Evolutionary conservation across 2,888 invertebrate species (phyloP).

Genomic region (Amphipoea oculea): DNA sequence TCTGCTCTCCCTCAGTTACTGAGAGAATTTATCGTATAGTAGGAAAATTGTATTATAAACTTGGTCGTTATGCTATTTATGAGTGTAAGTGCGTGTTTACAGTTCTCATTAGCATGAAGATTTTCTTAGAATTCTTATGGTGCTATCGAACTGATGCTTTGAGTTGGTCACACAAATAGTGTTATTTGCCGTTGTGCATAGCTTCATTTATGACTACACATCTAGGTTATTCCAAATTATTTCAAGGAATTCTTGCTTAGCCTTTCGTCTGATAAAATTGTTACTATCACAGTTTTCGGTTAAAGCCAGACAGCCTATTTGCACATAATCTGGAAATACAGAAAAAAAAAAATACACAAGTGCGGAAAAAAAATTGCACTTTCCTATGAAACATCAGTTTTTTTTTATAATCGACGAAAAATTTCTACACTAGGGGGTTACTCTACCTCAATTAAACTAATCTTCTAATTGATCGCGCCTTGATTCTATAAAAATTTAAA

Average conservation of each 20-base stretch:
- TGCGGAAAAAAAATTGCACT: too few relatives aligned
- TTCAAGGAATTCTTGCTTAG: neutral
- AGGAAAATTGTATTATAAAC: slow-evolving; percentile 33
- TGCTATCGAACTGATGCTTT: slow-evolving; percentile 29
- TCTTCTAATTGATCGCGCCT: too few relatives aligned
- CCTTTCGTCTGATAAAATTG: too few relatives aligned
- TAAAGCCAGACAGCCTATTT: neutral
- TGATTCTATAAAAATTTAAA: neutral
- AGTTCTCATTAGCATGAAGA: slow-evolving; percentile 40
- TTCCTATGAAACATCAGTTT: too few relatives aligned
- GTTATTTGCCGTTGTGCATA: neutral
- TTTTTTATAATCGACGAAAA: too few relatives aligned
- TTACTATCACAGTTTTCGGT: neutral
- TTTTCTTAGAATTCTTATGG: slow-evolving; percentile 51
- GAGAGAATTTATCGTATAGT: neutral
- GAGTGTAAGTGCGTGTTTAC: slow-evolving; percentile 42
- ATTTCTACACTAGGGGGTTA: too few relatives aligned
- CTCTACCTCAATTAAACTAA: neutral
- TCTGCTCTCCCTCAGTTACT: neutral
- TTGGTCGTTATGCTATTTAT: slow-evolving; percentile 23
- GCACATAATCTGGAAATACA: neutral
- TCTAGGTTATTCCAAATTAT: neutral
- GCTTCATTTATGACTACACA: neutral
- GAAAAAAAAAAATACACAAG: neutral
- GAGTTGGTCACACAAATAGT: neutral